Conservation (phyloP, 2,888 invertebrate species). For the Melanophora roralis region DNA sequence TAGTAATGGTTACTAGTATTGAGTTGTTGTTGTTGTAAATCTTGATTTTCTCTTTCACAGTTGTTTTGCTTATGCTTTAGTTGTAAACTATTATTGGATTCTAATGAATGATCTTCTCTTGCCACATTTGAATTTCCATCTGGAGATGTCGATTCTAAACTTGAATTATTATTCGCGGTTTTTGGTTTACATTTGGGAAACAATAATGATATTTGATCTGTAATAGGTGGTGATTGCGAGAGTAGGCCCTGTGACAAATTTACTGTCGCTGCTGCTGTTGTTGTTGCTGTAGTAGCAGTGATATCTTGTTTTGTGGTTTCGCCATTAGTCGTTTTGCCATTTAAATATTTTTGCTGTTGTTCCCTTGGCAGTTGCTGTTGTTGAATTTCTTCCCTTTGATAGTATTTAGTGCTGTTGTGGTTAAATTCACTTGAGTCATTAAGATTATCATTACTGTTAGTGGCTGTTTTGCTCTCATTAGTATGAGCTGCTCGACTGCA, state of each 20-base stretch:
- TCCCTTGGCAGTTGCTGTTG: slow-evolving; percentile 46
- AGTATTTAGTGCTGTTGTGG: slow-evolving; percentile 63
- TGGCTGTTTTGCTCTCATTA: slow-evolving; percentile 18
- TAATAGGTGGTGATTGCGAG: slow-evolving; percentile 79
- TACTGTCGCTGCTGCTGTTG: slow-evolving; percentile 57
- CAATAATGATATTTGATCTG: slow-evolving; percentile 88
- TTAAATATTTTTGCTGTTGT: slow-evolving; percentile 49
- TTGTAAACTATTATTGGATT: slow-evolving; percentile 43
- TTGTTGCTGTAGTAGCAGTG: slow-evolving; percentile 60
- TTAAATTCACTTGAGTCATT: slow-evolving; percentile 48
- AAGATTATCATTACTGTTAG: slow-evolving; percentile 52
- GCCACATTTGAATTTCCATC: slow-evolving; percentile 40
- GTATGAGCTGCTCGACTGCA: slow-evolving; percentile 28
- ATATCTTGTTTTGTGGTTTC: slow-evolving; percentile 56
- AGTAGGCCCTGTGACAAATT: slow-evolving; percentile 72
- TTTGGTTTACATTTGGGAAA: slow-evolving; percentile 92
- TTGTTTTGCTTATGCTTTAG: slow-evolving; percentile 32
- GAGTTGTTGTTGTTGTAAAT: slow-evolving; percentile 32
- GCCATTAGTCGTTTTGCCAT: slow-evolving; percentile 59
- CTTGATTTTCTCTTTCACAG: slow-evolving; percentile 25
- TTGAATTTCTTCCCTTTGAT: slow-evolving; percentile 62
- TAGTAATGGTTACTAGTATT: slow-evolving; percentile 67
- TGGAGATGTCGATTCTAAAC: slow-evolving; percentile 39
- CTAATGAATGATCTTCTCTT: slow-evolving; percentile 54
- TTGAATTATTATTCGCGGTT: slow-evolving; percentile 56